Conservation (phyloP, 2,113 vertebrate genomes). For the Pelodiscus sinensis region DNA sequence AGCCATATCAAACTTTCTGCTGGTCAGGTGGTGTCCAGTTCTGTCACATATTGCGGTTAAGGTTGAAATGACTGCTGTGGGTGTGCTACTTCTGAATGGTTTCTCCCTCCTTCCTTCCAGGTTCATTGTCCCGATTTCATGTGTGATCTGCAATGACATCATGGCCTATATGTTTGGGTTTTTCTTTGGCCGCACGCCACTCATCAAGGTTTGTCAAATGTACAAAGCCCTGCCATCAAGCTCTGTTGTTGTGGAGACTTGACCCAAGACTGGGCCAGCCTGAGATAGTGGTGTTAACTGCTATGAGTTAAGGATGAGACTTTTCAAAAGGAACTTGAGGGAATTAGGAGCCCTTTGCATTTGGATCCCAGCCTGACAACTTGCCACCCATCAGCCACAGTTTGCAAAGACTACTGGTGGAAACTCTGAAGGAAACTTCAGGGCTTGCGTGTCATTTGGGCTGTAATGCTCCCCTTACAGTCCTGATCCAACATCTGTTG, state of each 20-base stretch:
- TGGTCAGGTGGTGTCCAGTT: no score
- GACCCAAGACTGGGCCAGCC: neutral
- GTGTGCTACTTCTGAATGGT: neutral
- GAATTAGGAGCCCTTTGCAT: neutral
- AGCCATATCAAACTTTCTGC: neutral
- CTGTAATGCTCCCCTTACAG: neutral
- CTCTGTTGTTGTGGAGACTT: neutral
- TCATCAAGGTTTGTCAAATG: conserved; percentile 89
- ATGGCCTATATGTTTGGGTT: conserved; percentile 99
- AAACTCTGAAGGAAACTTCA: neutral
- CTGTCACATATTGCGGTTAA: neutral
- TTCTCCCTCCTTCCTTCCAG: conserved; percentile 67
- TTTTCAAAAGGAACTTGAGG: neutral
- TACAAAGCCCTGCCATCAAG: neutral
- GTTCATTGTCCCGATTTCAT: conserved; percentile 99
- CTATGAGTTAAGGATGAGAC: neutral
- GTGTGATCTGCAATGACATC: conserved; percentile 99
- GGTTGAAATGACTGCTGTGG: neutral
- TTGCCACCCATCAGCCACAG: neutral
- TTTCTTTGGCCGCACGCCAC: conserved; percentile 97
- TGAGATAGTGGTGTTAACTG: neutral
- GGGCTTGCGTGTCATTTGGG: neutral
- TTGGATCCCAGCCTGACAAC: neutral
- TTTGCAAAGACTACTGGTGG: neutral
- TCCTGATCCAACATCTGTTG: neutral